These are phyloP conservation scores for Cheilinus undulatus DNA, from an alignment of 2,113 vertebrate genomes.

Conservation along the genomic window DNA sequence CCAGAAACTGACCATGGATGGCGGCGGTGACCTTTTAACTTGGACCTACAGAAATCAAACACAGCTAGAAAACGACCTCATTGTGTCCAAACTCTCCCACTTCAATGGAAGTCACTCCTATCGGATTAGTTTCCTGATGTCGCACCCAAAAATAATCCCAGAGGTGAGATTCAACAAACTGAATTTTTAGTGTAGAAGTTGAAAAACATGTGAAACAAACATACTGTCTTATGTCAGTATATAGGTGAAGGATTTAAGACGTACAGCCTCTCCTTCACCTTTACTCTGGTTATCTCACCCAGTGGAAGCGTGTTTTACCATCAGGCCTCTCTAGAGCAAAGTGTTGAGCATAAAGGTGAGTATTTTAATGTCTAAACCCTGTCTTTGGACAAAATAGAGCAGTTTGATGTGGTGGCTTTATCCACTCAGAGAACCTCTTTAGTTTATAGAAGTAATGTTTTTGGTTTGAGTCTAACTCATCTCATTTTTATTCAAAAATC, in stretches of 20 bases:
- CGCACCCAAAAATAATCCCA: conserved; percentile 58
- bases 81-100: conserved; percentile 33
- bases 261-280: conserved; percentile 56
- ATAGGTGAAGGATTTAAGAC: conserved; percentile 52
- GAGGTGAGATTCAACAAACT: conserved; percentile 39
- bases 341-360: conserved; percentile 51
- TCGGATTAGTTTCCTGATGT: conserved; percentile 39
- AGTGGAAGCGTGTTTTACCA: conserved; percentile 52
- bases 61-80: conserved; percentile 16
- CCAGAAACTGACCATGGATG: conserved; percentile 46
- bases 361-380: no score
- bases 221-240: conserved; percentile 43
- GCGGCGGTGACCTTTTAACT: conserved; percentile 40
- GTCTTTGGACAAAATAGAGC: no score
- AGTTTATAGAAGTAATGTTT: no score
- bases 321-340: conserved; percentile 35
- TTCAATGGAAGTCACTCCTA: conserved; percentile 60
- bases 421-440: no score
- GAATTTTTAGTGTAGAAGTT: not conserved
- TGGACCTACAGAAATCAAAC: conserved; percentile 33
- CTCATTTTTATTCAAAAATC: no score
- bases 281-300: conserved; percentile 48
- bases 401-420: no score
- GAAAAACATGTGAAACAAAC: not conserved
- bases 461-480: no score